phyloP scores from a whole-genome alignment of 2,888 invertebrate species.

The Limnephilus lunatus region DNA sequence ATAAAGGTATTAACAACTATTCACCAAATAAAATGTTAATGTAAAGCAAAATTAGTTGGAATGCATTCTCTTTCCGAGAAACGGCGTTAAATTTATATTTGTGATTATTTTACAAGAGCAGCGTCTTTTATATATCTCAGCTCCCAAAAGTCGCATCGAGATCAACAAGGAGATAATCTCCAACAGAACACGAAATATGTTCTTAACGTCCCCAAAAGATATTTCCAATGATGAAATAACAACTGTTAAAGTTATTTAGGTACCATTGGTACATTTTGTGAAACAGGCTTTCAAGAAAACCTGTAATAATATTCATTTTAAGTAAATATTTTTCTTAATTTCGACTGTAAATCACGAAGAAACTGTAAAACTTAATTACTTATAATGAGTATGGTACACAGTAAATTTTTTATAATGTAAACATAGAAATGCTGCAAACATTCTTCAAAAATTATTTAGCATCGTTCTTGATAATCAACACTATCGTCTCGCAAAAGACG shows the following conservation, averaged over 20 bases:
- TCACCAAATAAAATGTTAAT: constrained; percentile 41
- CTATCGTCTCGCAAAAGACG: background rate
- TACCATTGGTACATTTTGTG: background rate
- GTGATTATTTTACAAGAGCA: constrained; percentile 48
- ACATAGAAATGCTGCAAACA: background rate
- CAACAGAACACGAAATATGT: constrained; percentile 2
- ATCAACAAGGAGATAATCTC: constrained; percentile 58
- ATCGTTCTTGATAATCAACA: background rate
- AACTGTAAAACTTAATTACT: background rate
- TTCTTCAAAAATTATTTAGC: background rate
- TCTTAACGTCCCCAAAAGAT: constrained; percentile 50
- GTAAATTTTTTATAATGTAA: too few relatives aligned
- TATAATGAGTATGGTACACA: background rate
- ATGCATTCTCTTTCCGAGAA: constrained; percentile 47
- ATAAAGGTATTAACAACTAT: background rate
- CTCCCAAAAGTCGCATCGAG: constrained; percentile 45
- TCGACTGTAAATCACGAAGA: background rate
- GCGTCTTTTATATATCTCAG: constrained; percentile 25
- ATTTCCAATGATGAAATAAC: background rate
- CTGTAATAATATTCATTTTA: background rate
- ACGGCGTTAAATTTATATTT: constrained; percentile 45
- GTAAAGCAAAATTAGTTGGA: constrained; percentile 40
- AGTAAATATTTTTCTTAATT: background rate
- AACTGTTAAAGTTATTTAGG: background rate
- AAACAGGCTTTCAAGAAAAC: background rate